These are phyloP conservation scores for Thereva unica DNA, from an alignment of 2,888 invertebrate genomes.

Conservation along the genomic window DNA sequence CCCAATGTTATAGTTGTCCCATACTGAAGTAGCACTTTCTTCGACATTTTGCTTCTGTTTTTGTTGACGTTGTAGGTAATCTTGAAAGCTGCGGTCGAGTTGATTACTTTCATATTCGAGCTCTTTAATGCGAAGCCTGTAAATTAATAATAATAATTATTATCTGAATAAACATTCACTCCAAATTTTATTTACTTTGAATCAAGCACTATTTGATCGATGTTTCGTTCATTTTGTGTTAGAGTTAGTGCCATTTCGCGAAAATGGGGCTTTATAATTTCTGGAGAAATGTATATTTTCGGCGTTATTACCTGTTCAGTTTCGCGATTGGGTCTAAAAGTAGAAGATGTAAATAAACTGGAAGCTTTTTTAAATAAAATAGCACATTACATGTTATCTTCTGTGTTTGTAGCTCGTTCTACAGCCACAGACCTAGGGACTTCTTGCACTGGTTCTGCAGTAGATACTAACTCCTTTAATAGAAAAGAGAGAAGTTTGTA, in stretches of 20 bases:
- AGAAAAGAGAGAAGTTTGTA: too few relatives aligned
- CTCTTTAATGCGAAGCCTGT: slow-evolving; percentile 52
- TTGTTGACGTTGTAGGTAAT: slow-evolving; percentile 49
- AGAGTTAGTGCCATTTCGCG: slow-evolving; percentile 43
- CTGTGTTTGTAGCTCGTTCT: too few relatives aligned
- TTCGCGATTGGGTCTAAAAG: not conserved
- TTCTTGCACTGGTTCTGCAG: too few relatives aligned
- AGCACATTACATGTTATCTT: too few relatives aligned
- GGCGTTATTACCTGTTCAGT: not conserved
- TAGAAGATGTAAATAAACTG: too few relatives aligned
- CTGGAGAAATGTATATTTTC: not conserved
- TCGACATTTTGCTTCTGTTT: slow-evolving; percentile 42
- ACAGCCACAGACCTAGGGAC: too few relatives aligned
- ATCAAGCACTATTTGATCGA: slow-evolving; percentile 48
- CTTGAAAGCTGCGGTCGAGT: slow-evolving; percentile 52
- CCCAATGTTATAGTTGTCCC: slow-evolving; percentile 44
- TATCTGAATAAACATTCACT: not conserved
- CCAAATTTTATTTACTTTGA: slow-evolving; percentile 45
- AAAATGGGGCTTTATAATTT: slow-evolving; percentile 30
- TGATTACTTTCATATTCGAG: slow-evolving; percentile 54
- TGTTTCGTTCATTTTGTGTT: slow-evolving; percentile 45
- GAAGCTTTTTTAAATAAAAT: too few relatives aligned
- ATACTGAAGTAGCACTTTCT: slow-evolving; percentile 42
- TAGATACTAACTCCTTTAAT: too few relatives aligned
- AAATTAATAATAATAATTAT: slow-evolving; percentile 5